A percentile compares a stretch with the other conserved stretches of the same genome.
phyloP scores from a whole-genome alignment of 1,140 invertebrate genomes.

The Anastrepha ludens region DNA sequence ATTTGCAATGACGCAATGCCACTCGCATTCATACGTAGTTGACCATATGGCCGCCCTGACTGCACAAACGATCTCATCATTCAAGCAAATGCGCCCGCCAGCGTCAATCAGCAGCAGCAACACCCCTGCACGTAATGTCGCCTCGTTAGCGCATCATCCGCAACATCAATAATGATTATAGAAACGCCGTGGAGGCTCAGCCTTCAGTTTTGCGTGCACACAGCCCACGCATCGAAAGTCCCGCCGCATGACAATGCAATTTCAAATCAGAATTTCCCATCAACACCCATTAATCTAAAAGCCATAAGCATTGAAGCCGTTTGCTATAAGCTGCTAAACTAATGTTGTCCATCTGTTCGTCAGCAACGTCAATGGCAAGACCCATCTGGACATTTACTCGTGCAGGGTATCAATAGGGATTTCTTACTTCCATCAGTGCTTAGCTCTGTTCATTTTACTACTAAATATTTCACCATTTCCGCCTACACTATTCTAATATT shows the following conservation, averaged over 20 bases:
- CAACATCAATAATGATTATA: slow-evolving; percentile 43
- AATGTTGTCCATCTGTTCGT: slow-evolving; percentile 35
- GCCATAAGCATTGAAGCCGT: neutral
- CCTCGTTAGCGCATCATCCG: slow-evolving; percentile 20
- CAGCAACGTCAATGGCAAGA: neutral
- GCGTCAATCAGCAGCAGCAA: neutral
- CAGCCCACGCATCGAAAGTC: slow-evolving; percentile 16
- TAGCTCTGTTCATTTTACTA: neutral
- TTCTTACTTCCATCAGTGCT: neutral
- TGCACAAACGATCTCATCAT: neutral
- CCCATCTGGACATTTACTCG: neutral
- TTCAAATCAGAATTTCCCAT: neutral
- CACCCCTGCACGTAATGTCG: neutral
- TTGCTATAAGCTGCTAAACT: neutral
- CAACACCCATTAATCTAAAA: slow-evolving; percentile 36
- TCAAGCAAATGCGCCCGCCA: neutral
- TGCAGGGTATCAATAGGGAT: neutral
- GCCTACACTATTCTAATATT: neutral
- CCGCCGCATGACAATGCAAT: slow-evolving; percentile 5
- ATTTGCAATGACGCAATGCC: slow-evolving; percentile 33
- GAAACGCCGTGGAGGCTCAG: too few species aligned
- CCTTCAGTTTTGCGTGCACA: neutral
- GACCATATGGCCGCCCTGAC: slow-evolving; percentile 3
- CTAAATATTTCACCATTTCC: slow-evolving; percentile 11
- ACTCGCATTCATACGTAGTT: neutral